phyloP scores from a whole-genome alignment of 2,113 vertebrate species.

The Clarias batrachus region DNA sequence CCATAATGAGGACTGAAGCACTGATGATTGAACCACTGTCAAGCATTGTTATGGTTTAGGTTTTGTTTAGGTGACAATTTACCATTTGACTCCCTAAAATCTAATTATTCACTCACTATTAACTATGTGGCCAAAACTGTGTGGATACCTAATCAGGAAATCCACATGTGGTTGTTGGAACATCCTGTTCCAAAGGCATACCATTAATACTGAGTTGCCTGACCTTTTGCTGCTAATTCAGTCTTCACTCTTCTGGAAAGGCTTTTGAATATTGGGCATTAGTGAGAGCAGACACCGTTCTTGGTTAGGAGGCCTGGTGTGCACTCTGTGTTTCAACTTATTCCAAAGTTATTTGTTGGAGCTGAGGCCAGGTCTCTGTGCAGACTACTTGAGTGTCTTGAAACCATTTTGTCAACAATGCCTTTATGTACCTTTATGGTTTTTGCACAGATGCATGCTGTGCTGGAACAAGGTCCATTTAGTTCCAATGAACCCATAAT shows the following conservation, averaged over 20 bases:
- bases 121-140: background rate
- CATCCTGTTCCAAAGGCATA: background rate
- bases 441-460: background rate
- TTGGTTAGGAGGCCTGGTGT: background rate
- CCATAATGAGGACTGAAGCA: slow-evolving; percentile 1
- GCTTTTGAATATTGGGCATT: background rate
- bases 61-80: background rate
- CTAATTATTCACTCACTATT: slow-evolving; percentile 1
- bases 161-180: background rate
- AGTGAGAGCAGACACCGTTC: background rate
- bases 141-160: background rate
- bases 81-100: background rate
- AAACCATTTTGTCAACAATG: background rate
- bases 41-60: slow-evolving; percentile 30
- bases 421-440: background rate
- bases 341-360: background rate
- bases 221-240: background rate
- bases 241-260: background rate
- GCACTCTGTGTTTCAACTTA: background rate
- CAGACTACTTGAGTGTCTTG: background rate
- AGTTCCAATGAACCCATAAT: background rate
- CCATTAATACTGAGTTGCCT: background rate
- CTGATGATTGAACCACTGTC: background rate
- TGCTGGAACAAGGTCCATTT: background rate
- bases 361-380: background rate